These are phyloP conservation scores for Karalla daura DNA, from an alignment of 2,797 vertebrate species.

Conservation along the genomic window DNA sequence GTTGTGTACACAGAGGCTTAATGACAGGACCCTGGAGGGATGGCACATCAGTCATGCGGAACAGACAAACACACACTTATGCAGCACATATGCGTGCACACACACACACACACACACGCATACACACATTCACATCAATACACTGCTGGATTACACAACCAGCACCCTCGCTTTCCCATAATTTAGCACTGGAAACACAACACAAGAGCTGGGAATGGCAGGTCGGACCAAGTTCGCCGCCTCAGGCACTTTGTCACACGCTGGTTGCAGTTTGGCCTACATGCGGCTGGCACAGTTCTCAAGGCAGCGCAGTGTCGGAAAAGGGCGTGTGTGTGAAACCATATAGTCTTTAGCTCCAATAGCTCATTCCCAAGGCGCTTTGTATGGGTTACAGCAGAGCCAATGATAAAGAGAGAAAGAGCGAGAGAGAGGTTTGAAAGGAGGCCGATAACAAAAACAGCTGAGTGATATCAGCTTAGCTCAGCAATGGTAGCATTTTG, in stretches of 20 bases:
- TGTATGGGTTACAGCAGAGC: slow-evolving; percentile 27
- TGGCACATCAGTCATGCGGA: slow-evolving; percentile 62
- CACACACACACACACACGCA: slow-evolving; percentile 15
- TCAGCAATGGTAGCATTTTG: slow-evolving; percentile 49
- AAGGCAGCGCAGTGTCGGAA: slow-evolving; percentile 13
- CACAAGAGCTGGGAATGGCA: slow-evolving; percentile 43
- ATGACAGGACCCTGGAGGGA: slow-evolving; percentile 70
- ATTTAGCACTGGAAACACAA: slow-evolving; percentile 46
- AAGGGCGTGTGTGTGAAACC: slow-evolving; percentile 54
- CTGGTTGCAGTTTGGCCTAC: slow-evolving; percentile 41
- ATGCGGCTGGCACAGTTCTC: slow-evolving; percentile 50
- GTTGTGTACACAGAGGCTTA: slow-evolving; percentile 71
- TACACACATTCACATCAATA: no score
- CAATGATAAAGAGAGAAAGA: slow-evolving; percentile 10
- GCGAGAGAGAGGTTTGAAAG: slow-evolving; percentile 9
- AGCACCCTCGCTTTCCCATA: slow-evolving; percentile 54
- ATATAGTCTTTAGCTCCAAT: slow-evolving; percentile 35
- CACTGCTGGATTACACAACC: slow-evolving; percentile 52
- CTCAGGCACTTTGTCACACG: slow-evolving; percentile 44
- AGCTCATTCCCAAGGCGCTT: slow-evolving; percentile 25
- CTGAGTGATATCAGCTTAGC: slow-evolving; percentile 40
- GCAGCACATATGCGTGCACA: slow-evolving; percentile 15
- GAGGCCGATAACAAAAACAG: slow-evolving; percentile 36
- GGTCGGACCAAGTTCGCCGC: slow-evolving; percentile 42
- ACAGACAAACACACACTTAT: slow-evolving; percentile 45